Evolutionary conservation across 2,888 invertebrate species (phyloP).

Genomic region (Cantharis rufa): DNA sequence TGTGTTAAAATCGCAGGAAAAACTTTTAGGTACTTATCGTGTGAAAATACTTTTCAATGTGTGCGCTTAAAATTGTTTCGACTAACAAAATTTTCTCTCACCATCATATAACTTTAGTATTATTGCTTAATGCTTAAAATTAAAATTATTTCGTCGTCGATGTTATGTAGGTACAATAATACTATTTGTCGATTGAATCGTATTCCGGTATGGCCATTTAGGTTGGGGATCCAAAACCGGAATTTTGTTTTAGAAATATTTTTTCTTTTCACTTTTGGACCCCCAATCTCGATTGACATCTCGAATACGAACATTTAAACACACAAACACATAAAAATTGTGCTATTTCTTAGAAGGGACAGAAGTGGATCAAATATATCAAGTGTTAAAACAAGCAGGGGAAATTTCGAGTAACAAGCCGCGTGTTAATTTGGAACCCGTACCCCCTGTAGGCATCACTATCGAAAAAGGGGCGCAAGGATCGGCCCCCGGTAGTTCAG

Average conservation of each 20-base stretch:
- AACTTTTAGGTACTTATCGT: slow-evolving; percentile 42
- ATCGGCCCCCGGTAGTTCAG: slow-evolving; percentile 53
- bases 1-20: slow-evolving; percentile 41
- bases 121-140: neutral
- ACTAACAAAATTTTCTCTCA: slow-evolving; percentile 8
- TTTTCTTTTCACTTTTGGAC: neutral
- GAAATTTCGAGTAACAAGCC: slow-evolving; percentile 71
- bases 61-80: slow-evolving; percentile 14
- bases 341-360: slow-evolving; percentile 39
- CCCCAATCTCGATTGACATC: neutral
- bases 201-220: neutral
- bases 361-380: slow-evolving; percentile 91
- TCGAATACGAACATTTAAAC: neutral
- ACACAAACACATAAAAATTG: slow-evolving; percentile 7
- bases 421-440: slow-evolving; percentile 46
- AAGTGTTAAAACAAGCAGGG: slow-evolving; percentile 92
- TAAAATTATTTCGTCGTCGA: neutral
- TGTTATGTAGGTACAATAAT: neutral
- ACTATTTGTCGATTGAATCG: neutral
- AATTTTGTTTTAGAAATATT: neutral
- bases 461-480: slow-evolving; percentile 46
- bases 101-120: neutral
- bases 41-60: slow-evolving; percentile 6
- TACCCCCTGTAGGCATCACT: slow-evolving; percentile 56
- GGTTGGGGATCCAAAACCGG: neutral